Evolutionary conservation across 2,888 invertebrate genomes (phyloP).

Genomic region (Ophion ventricosus): DNA sequence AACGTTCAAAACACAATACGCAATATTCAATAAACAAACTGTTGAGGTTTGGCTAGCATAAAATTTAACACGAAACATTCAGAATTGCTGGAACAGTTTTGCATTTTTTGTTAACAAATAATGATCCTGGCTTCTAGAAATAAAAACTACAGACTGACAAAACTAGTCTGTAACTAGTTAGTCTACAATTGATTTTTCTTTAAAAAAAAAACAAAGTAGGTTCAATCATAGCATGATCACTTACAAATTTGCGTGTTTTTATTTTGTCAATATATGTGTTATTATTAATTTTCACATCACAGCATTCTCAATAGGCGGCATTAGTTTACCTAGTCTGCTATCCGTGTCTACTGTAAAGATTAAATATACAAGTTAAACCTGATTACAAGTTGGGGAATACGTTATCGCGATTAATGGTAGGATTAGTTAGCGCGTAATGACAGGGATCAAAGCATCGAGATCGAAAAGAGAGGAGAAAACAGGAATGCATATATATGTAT

Average conservation of each 20-base stretch:
- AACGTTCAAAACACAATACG: conserved; percentile 27
- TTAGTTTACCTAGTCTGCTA: conserved; percentile 81
- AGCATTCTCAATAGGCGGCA: conserved; percentile 80
- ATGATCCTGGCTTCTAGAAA: conserved; percentile 62
- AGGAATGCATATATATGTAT: conserved; percentile 9
- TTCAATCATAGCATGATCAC: conserved; percentile 79
- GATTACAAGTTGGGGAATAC: conserved; percentile 7
- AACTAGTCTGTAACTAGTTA: conserved; percentile 69
- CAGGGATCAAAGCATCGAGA: background rate
- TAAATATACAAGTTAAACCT: conserved; percentile 69
- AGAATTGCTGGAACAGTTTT: conserved; percentile 33
- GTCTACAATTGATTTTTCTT: conserved; percentile 52
- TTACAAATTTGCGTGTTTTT: conserved; percentile 77
- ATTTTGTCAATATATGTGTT: conserved; percentile 72
- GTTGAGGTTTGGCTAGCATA: conserved; percentile 37
- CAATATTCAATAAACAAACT: conserved; percentile 45
- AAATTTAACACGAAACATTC: conserved; percentile 48
- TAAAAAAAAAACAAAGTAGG: conserved; percentile 51
- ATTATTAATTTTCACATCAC: conserved; percentile 78
- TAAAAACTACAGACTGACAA: conserved; percentile 65
- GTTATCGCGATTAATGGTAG: background rate
- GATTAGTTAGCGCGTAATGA: background rate
- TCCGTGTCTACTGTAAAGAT: conserved; percentile 80
- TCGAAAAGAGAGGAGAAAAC: background rate
- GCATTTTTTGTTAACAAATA: conserved; percentile 5